phyloP scores from a whole-genome alignment of 1,140 invertebrate species.

The Rhagoletis zephyria region DNA sequence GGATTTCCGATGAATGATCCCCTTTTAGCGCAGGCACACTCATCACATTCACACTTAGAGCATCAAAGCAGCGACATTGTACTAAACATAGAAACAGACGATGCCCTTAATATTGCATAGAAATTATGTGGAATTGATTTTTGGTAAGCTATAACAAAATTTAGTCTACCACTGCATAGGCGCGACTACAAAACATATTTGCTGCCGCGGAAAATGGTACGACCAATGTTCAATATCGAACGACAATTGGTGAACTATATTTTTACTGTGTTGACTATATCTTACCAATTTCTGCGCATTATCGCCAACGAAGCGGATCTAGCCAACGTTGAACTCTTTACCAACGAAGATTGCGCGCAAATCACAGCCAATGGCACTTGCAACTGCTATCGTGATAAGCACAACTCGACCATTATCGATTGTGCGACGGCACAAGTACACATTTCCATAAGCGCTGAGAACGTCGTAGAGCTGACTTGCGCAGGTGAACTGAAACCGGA shows the following conservation, averaged over 20 bases:
- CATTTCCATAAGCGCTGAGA: neutral
- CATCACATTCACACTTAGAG: too few species aligned
- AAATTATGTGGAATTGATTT: neutral
- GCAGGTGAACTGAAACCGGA: neutral
- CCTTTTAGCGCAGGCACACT: too few species aligned
- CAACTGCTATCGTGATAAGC: neutral
- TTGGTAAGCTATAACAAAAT: neutral
- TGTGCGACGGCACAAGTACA: neutral
- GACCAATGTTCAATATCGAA: neutral
- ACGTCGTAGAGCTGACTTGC: neutral
- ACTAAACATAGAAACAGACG: neutral
- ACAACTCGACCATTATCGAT: neutral
- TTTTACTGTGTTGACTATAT: neutral
- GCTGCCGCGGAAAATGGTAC: neutral
- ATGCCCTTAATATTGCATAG: neutral
- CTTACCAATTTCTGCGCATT: neutral
- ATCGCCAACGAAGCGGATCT: neutral
- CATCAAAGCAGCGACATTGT: too few species aligned
- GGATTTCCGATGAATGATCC: too few species aligned
- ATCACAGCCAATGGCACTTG: neutral
- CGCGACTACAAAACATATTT: neutral
- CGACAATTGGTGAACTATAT: neutral
- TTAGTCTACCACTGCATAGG: neutral
- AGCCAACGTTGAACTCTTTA: neutral
- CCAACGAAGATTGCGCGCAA: neutral